These are phyloP conservation scores for Argyresthia albistria DNA, from an alignment of 2,888 invertebrate species.

Conservation along the genomic window DNA sequence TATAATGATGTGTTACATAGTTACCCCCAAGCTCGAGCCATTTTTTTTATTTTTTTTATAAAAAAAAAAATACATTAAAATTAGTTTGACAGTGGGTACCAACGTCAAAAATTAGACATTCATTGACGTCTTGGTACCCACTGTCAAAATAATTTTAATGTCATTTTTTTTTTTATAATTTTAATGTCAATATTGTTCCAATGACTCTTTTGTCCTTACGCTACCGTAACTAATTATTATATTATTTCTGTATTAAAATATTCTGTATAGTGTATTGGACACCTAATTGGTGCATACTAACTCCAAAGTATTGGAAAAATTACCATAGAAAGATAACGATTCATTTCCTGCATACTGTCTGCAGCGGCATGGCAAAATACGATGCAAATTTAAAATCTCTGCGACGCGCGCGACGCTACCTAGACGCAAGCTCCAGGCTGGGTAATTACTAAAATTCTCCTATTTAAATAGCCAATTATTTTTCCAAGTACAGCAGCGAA, in stretches of 20 bases:
- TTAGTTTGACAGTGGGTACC: too few species aligned
- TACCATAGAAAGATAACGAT: too few species aligned
- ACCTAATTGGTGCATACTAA: background rate
- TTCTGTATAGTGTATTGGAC: background rate
- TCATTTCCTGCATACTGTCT: too few species aligned
- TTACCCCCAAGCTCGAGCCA: too few species aligned
- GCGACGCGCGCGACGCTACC: background rate
- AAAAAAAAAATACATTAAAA: too few species aligned
- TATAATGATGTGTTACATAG: background rate
- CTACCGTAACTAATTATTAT: background rate
- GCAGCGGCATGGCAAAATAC: background rate
- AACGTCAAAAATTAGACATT: too few species aligned
- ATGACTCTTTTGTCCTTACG: too few species aligned
- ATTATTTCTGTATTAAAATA: background rate
- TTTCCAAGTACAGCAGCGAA: slow-evolving; percentile 22
- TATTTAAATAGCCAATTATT: slow-evolving; percentile 29
- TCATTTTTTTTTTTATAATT: too few species aligned
- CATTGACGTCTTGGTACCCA: too few species aligned
- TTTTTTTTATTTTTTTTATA: too few species aligned
- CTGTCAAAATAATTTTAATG: too few species aligned
- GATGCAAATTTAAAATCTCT: slow-evolving; percentile 1
- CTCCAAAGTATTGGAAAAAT: background rate
- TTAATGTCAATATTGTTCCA: too few species aligned
- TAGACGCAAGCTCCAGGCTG: background rate
- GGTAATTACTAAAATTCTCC: slow-evolving; percentile 5